phyloP scores from a whole-genome alignment of 2,113 vertebrate species.

The Patagioenas fasciata region DNA sequence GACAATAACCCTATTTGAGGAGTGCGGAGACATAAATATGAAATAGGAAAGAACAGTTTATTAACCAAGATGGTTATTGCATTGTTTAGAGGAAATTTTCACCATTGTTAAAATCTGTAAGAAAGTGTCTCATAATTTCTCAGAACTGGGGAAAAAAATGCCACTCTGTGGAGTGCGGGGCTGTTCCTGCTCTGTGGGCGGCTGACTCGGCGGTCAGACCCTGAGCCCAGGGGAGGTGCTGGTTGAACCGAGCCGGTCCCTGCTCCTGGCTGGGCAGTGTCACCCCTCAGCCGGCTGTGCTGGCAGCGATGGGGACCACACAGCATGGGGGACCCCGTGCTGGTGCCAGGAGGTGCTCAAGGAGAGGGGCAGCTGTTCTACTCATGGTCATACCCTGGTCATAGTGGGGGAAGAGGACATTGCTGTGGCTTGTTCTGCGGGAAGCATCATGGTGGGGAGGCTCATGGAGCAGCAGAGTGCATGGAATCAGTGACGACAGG shows the following conservation, averaged over 20 bases:
- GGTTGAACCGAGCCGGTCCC: not conserved
- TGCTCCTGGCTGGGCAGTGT: not conserved
- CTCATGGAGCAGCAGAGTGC: not conserved
- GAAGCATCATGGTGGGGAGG: not conserved
- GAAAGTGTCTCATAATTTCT: not conserved
- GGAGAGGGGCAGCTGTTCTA: not conserved
- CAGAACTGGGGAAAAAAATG: not conserved
- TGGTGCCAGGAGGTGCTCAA: not conserved
- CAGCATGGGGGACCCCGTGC: no score
- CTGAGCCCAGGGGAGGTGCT: not conserved
- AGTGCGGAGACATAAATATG: not conserved
- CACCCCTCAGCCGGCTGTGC: not conserved
- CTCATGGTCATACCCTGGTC: no score
- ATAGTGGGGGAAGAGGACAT: no score
- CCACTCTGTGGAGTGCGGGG: not conserved
- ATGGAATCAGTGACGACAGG: not conserved
- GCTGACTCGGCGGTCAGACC: no score
- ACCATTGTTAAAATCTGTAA: not conserved
- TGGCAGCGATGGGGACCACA: no score
- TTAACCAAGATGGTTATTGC: not conserved
- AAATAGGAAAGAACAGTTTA: not conserved
- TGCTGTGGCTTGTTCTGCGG: not conserved
- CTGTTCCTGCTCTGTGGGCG: not conserved
- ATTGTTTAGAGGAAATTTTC: not conserved
- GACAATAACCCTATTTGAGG: not conserved